phyloP scores from a whole-genome alignment of 2,797 vertebrate genomes.

The Lagocephalus sceleratus region DNA sequence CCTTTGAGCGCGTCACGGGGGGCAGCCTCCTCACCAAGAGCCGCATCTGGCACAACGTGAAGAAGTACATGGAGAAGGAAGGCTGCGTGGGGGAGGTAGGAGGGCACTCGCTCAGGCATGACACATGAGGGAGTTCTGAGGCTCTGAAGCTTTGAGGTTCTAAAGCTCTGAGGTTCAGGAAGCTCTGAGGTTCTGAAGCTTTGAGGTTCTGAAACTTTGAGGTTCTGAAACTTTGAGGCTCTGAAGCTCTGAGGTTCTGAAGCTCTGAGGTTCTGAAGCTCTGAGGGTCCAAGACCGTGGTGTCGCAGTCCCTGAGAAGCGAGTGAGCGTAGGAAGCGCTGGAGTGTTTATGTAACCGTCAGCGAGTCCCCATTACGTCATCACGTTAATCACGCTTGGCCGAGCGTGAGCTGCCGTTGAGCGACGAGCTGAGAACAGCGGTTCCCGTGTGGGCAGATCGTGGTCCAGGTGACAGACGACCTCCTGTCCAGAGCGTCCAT shows the following conservation, averaged over 20 bases:
- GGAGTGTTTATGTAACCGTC: conserved; percentile 33
- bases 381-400: conserved; percentile 29
- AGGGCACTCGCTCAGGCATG: not conserved
- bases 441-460: conserved; percentile 72
- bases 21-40: conserved; percentile 85
- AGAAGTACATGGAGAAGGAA: conserved; percentile 94
- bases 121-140: no score
- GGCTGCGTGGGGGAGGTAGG: conserved; percentile 91
- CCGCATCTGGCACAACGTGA: conserved; percentile 84
- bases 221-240: no score
- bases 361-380: conserved; percentile 38
- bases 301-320: no score
- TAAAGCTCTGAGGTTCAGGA: no score
- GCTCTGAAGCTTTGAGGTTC: no score
- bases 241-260: no score
- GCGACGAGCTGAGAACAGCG: no score
- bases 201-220: no score
- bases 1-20: conserved; percentile 88
- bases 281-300: no score
- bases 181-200: no score
- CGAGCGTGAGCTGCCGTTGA: conserved; percentile 12
- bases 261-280: no score
- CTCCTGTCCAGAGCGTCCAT: conserved; percentile 93
- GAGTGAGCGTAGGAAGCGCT: conserved; percentile 4
- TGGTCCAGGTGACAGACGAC: conserved; percentile 89